phyloP scores from a whole-genome alignment of 2,888 invertebrate genomes.

The Rhimphoctona megacephalus region DNA sequence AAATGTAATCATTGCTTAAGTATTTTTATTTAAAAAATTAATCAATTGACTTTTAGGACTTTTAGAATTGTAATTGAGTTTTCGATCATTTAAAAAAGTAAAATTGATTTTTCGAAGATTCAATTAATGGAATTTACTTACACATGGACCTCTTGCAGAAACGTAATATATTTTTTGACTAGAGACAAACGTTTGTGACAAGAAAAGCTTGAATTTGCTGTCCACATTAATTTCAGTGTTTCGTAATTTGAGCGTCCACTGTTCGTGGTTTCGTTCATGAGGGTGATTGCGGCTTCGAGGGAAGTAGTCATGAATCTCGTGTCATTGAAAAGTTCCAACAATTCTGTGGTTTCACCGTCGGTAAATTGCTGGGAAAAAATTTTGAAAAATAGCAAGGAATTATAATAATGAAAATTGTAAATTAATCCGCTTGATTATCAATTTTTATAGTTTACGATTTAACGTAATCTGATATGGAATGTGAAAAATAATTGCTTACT shows the following conservation, averaged over 20 bases:
- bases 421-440: background rate
- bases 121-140: slow-evolving; percentile 57
- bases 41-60: background rate
- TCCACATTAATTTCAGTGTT: slow-evolving; percentile 85
- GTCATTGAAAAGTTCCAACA: slow-evolving; percentile 84
- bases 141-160: slow-evolving; percentile 83
- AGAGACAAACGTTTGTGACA: slow-evolving; percentile 87
- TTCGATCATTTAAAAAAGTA: background rate
- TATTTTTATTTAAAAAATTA: background rate
- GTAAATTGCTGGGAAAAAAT: slow-evolving; percentile 83
- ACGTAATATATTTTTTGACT: slow-evolving; percentile 85
- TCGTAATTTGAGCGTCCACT: slow-evolving; percentile 69
- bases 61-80: too few relatives aligned
- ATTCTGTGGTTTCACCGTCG: slow-evolving; percentile 80
- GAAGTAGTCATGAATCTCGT: slow-evolving; percentile 84
- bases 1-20: background rate
- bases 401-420: background rate
- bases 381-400: background rate
- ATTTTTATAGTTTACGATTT: background rate
- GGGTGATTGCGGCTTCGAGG: slow-evolving; percentile 83
- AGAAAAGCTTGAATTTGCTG: slow-evolving; percentile 87
- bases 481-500: slow-evolving; percentile 78
- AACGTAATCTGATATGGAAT: background rate
- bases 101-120: background rate
- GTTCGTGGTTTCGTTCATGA: slow-evolving; percentile 73